Evolutionary conservation across 37 sponge, comb jelly and placozoan species (phyloP).

Genomic region (Beroe forskalii): DNA sequence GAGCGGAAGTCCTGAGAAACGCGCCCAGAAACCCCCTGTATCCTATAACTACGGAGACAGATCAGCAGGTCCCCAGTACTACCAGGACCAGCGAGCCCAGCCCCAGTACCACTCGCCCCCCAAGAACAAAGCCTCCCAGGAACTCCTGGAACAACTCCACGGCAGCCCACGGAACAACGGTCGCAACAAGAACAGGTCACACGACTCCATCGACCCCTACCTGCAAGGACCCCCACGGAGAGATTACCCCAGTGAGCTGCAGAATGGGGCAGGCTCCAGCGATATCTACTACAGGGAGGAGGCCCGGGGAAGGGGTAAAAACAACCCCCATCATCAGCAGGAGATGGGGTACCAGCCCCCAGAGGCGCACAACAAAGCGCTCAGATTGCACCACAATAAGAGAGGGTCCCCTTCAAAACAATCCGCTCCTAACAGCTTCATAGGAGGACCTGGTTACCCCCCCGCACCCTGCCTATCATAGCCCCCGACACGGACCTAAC

Average conservation of each 20-base stretch:
- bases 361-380: background rate
- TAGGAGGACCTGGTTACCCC: background rate
- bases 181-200: background rate
- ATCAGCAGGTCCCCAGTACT: too few relatives aligned
- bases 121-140: constrained; percentile 14
- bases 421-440: background rate
- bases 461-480: background rate
- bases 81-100: background rate
- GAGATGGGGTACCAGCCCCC: background rate
- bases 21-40: background rate
- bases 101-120: constrained; percentile 15
- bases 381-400: background rate
- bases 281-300: background rate
- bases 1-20: constrained; percentile 63
- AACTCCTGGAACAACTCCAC: constrained; percentile 3
- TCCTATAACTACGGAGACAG: too few relatives aligned
- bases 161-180: background rate
- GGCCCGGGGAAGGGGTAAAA: background rate
- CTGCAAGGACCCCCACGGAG: background rate
- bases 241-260: too few relatives aligned
- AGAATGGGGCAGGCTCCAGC: too few relatives aligned
- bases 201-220: background rate
- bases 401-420: background rate
- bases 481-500: background rate
- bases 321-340: too few relatives aligned